These are phyloP conservation scores for Chaetorhynchus papuensis DNA, from an alignment of 2,113 vertebrate species.

Conservation along the genomic window DNA sequence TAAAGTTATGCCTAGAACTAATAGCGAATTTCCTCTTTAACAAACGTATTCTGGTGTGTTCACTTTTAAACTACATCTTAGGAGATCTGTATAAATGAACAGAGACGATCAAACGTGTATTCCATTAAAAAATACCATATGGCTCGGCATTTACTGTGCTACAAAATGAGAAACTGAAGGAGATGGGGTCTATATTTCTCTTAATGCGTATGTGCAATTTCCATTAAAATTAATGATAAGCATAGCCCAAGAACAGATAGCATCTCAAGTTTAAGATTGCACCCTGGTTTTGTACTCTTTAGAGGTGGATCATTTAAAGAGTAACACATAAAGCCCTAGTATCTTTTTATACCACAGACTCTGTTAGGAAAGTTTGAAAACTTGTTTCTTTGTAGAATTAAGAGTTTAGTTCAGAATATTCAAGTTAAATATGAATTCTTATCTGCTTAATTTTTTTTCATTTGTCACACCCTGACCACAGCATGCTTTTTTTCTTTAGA, in stretches of 20 bases:
- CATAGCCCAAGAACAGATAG: not conserved
- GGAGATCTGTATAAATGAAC: conserved; percentile 4
- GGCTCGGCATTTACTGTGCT: not conserved
- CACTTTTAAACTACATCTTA: not conserved
- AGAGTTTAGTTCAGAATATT: not conserved
- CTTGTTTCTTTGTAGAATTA: not conserved
- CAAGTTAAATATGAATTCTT: not conserved
- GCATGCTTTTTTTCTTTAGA: not conserved
- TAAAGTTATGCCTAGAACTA: not conserved
- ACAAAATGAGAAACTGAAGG: conserved; percentile 10
- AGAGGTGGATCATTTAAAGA: not conserved
- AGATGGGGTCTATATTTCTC: not conserved
- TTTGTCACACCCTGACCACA: not conserved
- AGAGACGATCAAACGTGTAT: conserved; percentile 26
- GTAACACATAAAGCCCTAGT: not conserved
- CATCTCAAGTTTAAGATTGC: not conserved
- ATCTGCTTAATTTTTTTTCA: not conserved
- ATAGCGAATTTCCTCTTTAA: not conserved
- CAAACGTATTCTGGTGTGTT: not conserved
- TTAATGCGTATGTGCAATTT: not conserved
- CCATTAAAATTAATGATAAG: conserved; percentile 21
- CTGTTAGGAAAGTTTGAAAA: not conserved
- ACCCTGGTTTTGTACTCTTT: not conserved
- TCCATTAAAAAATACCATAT: conserved; percentile 14
- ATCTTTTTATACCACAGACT: not conserved